Percentiles rank a stretch among this genome's conserved stretches.
Evolutionary conservation across 1,140 invertebrate genomes (phyloP).

Genomic region (Melitaea cinxia): DNA sequence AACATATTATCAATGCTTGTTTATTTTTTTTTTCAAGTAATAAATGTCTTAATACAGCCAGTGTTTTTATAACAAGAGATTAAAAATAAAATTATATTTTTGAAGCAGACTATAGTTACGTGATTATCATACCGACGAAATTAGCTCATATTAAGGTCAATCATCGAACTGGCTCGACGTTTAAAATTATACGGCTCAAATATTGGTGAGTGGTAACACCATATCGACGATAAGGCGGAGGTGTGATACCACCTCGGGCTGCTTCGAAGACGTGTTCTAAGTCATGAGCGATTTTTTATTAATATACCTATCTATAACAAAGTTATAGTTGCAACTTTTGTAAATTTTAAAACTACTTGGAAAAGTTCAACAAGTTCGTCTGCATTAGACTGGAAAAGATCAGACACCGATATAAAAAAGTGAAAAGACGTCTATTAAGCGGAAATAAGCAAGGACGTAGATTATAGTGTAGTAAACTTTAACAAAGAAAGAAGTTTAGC

Average conservation of each 20-base stretch:
- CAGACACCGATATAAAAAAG: no score
- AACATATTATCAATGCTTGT: background rate
- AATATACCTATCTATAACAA: background rate
- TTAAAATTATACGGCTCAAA: slow-evolving; percentile 18
- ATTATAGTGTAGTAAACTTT: no score
- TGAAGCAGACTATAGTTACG: background rate
- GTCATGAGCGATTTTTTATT: slow-evolving; percentile 20
- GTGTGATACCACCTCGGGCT: slow-evolving; percentile 51
- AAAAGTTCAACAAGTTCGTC: no score
- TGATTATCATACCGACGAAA: slow-evolving; percentile 20
- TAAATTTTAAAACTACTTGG: no score
- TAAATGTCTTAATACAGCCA: background rate
- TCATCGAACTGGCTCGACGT: background rate
- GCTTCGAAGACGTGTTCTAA: slow-evolving; percentile 23
- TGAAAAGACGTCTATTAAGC: no score
- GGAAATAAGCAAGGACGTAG: no score
- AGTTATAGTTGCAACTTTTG: no score
- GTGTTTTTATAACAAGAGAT: background rate
- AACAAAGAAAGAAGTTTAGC: no score
- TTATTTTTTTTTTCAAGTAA: background rate
- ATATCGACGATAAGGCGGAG: slow-evolving; percentile 40
- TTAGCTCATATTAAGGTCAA: slow-evolving; percentile 13
- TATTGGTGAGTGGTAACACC: slow-evolving; percentile 37
- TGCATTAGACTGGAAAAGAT: no score
- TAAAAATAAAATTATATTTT: background rate